phyloP scores from a whole-genome alignment of 2,797 vertebrate species.

The Cephalopachus bancanus region DNA sequence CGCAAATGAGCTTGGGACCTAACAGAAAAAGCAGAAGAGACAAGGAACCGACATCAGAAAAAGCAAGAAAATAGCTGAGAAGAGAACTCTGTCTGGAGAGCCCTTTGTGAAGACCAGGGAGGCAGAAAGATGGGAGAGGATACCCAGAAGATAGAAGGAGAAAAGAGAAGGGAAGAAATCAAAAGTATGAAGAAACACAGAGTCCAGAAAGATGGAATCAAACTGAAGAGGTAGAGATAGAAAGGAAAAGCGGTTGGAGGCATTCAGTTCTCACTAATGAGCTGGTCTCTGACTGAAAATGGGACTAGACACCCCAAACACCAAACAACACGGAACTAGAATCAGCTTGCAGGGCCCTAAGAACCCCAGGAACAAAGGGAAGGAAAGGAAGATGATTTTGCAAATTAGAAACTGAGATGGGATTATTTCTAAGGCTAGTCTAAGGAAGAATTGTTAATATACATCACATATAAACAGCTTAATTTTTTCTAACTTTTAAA shows the following conservation, averaged over 20 bases:
- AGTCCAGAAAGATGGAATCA: neutral
- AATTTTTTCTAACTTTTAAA: constrained; percentile 27
- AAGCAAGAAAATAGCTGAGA: neutral
- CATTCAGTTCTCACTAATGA: neutral
- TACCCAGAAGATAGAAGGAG: neutral
- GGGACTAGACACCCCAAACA: neutral
- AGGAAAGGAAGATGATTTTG: neutral
- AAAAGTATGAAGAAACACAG: neutral
- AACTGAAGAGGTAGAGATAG: neutral
- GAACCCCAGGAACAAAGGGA: neutral
- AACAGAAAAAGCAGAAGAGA: neutral
- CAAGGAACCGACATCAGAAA: neutral
- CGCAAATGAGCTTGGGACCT: neutral
- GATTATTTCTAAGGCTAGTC: neutral
- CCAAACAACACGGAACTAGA: neutral
- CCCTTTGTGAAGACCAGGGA: neutral
- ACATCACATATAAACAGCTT: neutral
- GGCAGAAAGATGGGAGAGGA: neutral
- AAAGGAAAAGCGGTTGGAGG: neutral
- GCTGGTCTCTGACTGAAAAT: neutral
- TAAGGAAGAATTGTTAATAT: neutral
- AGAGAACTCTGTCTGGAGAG: neutral
- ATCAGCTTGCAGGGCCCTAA: neutral
- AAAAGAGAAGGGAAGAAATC: neutral
- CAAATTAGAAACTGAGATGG: neutral